Conservation (phyloP, 1,140 invertebrate genomes). For the Calliopsis andreniformis region DNA sequence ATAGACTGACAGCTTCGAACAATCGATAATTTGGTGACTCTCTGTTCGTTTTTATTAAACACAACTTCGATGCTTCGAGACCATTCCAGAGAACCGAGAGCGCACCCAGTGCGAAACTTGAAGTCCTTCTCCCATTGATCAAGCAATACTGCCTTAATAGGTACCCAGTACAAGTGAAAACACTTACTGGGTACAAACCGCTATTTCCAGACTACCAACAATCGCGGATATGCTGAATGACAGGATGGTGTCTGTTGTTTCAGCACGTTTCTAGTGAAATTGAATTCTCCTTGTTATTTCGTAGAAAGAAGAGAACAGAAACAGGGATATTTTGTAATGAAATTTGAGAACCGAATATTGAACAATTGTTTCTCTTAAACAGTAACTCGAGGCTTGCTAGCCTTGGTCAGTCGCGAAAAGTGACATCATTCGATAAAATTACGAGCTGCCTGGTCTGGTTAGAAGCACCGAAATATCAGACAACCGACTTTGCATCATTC, state of each 20-base stretch:
- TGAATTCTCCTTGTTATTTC: neutral
- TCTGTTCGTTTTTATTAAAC: conserved; percentile 4
- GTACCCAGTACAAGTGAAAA: conserved; percentile 12
- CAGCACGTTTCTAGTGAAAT: neutral
- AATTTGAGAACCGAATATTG: neutral
- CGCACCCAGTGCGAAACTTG: too few species aligned
- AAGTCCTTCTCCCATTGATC: conserved; percentile 2
- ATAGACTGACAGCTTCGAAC: too few species aligned
- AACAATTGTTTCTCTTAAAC: too few species aligned
- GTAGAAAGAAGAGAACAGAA: neutral
- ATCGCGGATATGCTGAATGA: neutral
- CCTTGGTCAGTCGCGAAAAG: too few species aligned
- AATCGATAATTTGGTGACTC: too few species aligned
- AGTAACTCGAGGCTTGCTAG: neutral
- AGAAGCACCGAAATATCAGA: conserved; percentile 1
- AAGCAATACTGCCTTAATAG: conserved; percentile 29
- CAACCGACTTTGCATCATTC: conserved; percentile 9
- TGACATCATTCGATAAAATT: neutral
- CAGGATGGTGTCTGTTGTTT: neutral
- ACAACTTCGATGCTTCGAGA: neutral
- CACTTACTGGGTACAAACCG: conserved; percentile 19
- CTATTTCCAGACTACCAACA: conserved; percentile 4
- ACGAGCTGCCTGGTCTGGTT: neutral
- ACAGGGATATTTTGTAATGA: neutral
- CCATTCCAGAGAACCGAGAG: conserved; percentile 11